A percentile compares a stretch with the other conserved stretches of the same genome.
Evolutionary conservation across 2,113 vertebrate species (phyloP).

Genomic region (Ctenodactylus gundi): DNA sequence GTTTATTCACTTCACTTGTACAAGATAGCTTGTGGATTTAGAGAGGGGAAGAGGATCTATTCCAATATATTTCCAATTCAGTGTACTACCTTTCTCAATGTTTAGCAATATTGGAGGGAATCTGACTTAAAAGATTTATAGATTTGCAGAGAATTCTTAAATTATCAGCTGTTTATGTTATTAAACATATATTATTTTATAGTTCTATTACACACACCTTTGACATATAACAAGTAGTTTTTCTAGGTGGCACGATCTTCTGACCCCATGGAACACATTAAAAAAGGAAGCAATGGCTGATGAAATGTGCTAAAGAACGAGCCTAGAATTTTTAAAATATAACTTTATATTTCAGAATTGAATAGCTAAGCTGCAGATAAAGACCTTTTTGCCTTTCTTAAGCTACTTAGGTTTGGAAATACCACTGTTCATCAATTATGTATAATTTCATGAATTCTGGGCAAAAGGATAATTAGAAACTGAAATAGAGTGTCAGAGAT

Average conservation of each 20-base stretch:
- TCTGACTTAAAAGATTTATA: background rate
- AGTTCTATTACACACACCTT: background rate
- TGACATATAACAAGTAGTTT: constrained; percentile 26
- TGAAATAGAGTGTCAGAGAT: constrained; percentile 4
- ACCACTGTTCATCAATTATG: background rate
- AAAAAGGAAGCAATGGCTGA: background rate
- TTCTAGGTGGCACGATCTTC: background rate
- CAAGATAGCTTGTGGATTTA: constrained; percentile 57
- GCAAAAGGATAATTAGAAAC: background rate
- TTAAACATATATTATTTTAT: constrained; percentile 53
- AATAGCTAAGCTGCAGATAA: background rate
- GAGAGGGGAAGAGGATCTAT: background rate
- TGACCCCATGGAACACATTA: constrained; percentile 27
- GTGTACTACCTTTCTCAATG: background rate
- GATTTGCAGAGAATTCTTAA: constrained; percentile 50
- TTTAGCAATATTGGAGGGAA: constrained; percentile 1
- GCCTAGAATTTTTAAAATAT: background rate
- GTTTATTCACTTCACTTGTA: constrained; percentile 77
- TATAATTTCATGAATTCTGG: constrained; percentile 31
- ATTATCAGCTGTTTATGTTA: background rate
- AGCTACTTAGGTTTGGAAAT: constrained; percentile 32
- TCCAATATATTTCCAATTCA: constrained; percentile 55
- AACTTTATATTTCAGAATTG: background rate
- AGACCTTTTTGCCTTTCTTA: background rate
- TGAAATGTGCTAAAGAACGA: constrained; percentile 31